Conservation (phyloP, 2,888 invertebrate species). For the Mantis religiosa region DNA sequence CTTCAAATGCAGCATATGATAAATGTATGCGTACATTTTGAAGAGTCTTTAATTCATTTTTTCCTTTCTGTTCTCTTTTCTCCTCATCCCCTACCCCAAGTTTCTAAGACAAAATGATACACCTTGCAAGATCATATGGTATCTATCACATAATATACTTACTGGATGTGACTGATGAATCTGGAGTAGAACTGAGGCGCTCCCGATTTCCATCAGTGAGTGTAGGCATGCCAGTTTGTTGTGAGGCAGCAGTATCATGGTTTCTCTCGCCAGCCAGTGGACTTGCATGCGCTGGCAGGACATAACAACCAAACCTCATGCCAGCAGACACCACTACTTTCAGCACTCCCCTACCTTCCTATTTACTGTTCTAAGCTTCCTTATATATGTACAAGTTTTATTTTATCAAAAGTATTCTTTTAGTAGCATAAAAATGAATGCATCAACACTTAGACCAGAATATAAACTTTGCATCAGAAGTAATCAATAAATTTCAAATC, state of each 20-base stretch:
- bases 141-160: background rate
- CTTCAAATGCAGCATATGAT: no score
- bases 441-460: no score
- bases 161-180: conserved; percentile 11
- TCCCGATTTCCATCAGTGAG: background rate
- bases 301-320: conserved; percentile 7
- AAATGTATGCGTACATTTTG: no score
- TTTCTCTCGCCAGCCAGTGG: background rate
- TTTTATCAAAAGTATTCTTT: no score
- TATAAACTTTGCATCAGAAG: no score
- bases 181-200: background rate
- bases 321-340: background rate
- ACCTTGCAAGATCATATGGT: background rate
- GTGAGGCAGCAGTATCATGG: background rate
- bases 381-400: no score
- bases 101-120: background rate
- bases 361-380: background rate
- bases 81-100: no score
- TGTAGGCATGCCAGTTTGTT: background rate
- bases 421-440: no score
- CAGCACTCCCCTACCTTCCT: background rate
- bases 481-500: no score
- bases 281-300: conserved; percentile 12
- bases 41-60: no score
- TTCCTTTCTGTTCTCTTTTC: no score